Evolutionary conservation across 2,888 invertebrate species (phyloP).

Genomic region (Ophion costatus): DNA sequence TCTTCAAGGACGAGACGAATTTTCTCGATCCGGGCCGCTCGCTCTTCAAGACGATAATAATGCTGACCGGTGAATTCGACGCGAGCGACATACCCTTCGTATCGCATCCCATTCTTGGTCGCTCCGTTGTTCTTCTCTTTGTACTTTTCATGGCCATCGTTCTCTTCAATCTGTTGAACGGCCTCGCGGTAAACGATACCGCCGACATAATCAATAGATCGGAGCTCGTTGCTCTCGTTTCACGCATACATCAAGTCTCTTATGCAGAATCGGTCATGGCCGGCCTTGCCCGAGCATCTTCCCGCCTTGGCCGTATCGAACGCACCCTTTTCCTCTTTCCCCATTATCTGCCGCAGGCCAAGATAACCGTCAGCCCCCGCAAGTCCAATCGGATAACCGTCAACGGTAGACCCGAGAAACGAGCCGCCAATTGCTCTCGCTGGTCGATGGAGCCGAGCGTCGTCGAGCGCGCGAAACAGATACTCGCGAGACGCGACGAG

Average conservation of each 20-base stretch:
- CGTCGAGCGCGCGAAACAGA: neutral
- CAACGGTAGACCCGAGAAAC: conserved; percentile 35
- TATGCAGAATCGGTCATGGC: conserved; percentile 90
- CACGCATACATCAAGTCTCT: conserved; percentile 89
- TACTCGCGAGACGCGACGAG: conserved; percentile 55
- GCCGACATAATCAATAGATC: conserved; percentile 91
- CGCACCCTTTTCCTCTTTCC: conserved; percentile 88
- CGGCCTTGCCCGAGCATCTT: conserved; percentile 83
- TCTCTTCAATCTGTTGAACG: conserved; percentile 92
- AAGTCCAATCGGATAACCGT: conserved; percentile 79
- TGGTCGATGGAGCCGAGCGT: conserved; percentile 83
- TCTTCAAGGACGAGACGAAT: conserved; percentile 89
- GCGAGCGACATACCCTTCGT: conserved; percentile 91
- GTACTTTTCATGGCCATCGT: conserved; percentile 94
- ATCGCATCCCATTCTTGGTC: conserved; percentile 88
- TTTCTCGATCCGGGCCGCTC: conserved; percentile 90
- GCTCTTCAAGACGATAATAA: conserved; percentile 92
- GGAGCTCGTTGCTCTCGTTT: conserved; percentile 90
- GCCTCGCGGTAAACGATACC: conserved; percentile 93
- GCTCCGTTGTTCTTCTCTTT: conserved; percentile 91
- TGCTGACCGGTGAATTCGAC: conserved; percentile 95
- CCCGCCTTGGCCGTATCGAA: conserved; percentile 80
- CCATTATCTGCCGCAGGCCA: conserved; percentile 86
- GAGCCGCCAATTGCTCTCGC: conserved; percentile 33
- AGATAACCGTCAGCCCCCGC: conserved; percentile 88